These are phyloP conservation scores for Dolichallabes microphthalmus DNA, from an alignment of 2,113 vertebrate species.

Conservation along the genomic window DNA sequence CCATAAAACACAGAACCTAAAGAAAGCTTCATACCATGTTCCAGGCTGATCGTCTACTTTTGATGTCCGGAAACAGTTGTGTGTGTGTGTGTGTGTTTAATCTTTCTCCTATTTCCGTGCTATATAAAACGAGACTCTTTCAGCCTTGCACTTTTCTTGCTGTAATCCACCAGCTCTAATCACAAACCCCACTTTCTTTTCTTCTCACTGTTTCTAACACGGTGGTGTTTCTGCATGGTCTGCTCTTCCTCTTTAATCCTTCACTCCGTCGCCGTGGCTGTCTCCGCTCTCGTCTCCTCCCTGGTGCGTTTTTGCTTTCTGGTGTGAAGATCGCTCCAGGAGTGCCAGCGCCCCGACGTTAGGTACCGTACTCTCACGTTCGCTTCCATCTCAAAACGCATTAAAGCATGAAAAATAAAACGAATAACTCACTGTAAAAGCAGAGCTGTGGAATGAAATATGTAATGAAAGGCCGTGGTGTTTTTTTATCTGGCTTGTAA, in stretches of 20 bases:
- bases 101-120: background rate
- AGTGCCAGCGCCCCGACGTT: conserved; percentile 93
- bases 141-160: conserved; percentile 10
- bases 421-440: background rate
- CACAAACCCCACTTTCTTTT: conserved; percentile 38
- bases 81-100: too few relatives aligned
- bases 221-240: conserved; percentile 40
- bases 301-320: background rate
- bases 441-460: background rate
- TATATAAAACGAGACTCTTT: background rate
- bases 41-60: background rate
- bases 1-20: background rate
- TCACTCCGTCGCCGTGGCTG: conserved; percentile 45
- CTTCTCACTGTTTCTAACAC: conserved; percentile 45
- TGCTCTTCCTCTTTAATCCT: conserved; percentile 40
- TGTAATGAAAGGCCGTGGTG: background rate
- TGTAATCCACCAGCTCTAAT: conserved; percentile 18
- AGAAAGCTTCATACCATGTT: background rate
- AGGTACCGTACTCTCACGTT: conserved; percentile 82
- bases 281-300: conserved; percentile 40
- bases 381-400: conserved; percentile 11
- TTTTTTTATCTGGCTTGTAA: background rate
- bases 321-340: conserved; percentile 85
- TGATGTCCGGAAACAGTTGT: background rate
- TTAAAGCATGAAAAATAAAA: background rate